Conservation (phyloP, 1,140 invertebrate genomes). For the Orchesella cincta region DNA sequence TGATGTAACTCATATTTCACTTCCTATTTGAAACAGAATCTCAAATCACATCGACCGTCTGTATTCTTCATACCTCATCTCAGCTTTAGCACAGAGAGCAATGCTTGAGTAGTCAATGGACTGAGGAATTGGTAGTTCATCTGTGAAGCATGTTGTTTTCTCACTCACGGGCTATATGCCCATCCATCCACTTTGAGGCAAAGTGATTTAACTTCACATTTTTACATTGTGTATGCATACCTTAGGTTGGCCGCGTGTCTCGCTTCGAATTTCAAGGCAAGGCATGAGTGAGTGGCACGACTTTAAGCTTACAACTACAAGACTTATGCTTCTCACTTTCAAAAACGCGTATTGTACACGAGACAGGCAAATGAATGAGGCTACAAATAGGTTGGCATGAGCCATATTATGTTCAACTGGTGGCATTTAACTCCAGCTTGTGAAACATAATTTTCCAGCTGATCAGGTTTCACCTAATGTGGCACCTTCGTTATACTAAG, state of each 20-base stretch:
- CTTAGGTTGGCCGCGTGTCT: slow-evolving; percentile 13
- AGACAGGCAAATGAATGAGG: slow-evolving; percentile 10
- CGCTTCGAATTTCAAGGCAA: slow-evolving; percentile 10
- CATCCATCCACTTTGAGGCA: too few species aligned
- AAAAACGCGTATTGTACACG: slow-evolving; percentile 16
- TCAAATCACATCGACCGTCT: too few species aligned
- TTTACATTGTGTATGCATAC: too few species aligned
- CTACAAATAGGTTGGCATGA: neutral
- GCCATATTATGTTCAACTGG: neutral
- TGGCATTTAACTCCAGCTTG: neutral
- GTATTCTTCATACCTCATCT: too few species aligned
- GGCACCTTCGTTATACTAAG: neutral
- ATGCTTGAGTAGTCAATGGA: too few species aligned
- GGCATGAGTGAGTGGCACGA: neutral
- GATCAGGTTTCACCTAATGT: slow-evolving; percentile 14
- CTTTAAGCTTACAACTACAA: neutral
- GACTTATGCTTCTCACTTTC: neutral
- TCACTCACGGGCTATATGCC: too few species aligned
- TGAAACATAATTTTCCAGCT: neutral
- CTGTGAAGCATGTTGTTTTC: too few species aligned
- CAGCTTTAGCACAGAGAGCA: too few species aligned
- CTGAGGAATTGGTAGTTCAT: too few species aligned
- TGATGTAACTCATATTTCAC: neutral
- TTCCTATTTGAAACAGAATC: too few species aligned
- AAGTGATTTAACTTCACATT: too few species aligned